These are phyloP conservation scores for Drosophila robusta DNA, from an alignment of 2,888 invertebrate species.

Conservation along the genomic window DNA sequence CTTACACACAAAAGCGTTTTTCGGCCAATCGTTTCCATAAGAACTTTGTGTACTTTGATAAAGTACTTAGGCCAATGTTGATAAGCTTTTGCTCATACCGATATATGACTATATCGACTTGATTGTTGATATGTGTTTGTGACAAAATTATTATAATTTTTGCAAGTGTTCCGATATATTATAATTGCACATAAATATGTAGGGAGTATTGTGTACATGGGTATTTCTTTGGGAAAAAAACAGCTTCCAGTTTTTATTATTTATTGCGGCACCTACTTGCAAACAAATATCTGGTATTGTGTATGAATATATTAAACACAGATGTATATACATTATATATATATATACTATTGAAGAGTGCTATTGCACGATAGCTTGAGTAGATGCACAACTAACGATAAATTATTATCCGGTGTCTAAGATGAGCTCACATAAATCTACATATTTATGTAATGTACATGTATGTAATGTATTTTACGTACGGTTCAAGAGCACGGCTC, in stretches of 20 bases:
- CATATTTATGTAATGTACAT: slow-evolving; percentile 13
- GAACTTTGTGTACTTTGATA: too few relatives aligned
- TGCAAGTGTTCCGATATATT: neutral
- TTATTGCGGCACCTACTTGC: slow-evolving; percentile 39
- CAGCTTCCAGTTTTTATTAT: slow-evolving; percentile 29
- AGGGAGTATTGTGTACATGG: neutral
- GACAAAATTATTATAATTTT: too few relatives aligned
- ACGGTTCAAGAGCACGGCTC: slow-evolving; percentile 62
- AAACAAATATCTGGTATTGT: slow-evolving; percentile 23
- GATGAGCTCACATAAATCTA: slow-evolving; percentile 56
- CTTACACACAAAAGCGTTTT: too few relatives aligned
- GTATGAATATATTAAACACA: slow-evolving; percentile 32
- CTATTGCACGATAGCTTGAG: slow-evolving; percentile 37
- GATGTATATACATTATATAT: too few relatives aligned
- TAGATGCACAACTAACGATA: slow-evolving; percentile 44
- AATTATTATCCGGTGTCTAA: slow-evolving; percentile 45
- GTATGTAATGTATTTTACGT: slow-evolving; percentile 28
- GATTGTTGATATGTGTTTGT: too few relatives aligned
- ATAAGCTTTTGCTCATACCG: too few relatives aligned
- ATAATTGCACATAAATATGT: neutral
- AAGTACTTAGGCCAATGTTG: too few relatives aligned
- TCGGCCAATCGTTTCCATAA: too few relatives aligned
- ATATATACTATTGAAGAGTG: slow-evolving; percentile 40
- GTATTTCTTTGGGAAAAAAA: slow-evolving; percentile 13
- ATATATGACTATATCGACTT: too few relatives aligned